These are phyloP conservation scores for Clanis bilineata DNA, from an alignment of 2,888 invertebrate species.

Conservation along the genomic window DNA sequence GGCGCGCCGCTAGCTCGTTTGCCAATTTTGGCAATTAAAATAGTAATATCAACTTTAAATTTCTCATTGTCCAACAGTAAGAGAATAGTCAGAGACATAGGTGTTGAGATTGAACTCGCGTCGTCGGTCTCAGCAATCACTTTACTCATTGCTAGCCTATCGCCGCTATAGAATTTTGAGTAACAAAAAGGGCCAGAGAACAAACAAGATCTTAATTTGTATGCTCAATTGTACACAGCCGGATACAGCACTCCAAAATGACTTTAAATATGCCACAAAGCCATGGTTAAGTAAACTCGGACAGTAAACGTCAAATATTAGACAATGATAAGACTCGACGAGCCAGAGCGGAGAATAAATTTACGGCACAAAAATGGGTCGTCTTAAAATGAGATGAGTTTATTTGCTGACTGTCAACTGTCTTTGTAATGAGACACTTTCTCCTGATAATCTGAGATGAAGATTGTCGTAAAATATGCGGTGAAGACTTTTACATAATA, in stretches of 20 bases:
- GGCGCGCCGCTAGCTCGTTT: too few species aligned
- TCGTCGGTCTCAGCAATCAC: too few species aligned
- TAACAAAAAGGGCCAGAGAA: neutral
- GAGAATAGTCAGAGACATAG: too few species aligned
- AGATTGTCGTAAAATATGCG: neutral
- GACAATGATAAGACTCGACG: constrained; percentile 62
- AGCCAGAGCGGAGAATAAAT: constrained; percentile 55
- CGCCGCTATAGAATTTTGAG: too few species aligned
- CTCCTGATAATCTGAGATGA: neutral
- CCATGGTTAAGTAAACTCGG: constrained; percentile 3
- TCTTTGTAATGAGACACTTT: constrained; percentile 38
- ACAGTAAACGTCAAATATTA: constrained; percentile 63
- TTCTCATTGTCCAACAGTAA: too few species aligned
- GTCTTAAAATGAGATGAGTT: constrained; percentile 56
- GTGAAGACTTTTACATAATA: neutral
- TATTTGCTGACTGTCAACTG: constrained; percentile 68
- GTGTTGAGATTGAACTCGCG: too few species aligned
- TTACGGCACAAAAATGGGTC: constrained; percentile 67
- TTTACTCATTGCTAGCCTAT: too few species aligned
- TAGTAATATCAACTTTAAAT: too few species aligned
- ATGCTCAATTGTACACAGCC: neutral
- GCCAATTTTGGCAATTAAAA: too few species aligned
- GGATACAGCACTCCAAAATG: constrained; percentile 10
- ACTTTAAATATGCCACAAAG: neutral
- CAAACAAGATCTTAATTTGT: neutral